A percentile compares a stretch with the other conserved stretches of the same genome.
Conservation (phyloP, 1,140 invertebrate species). For the Himalopsyche phryganea region DNA sequence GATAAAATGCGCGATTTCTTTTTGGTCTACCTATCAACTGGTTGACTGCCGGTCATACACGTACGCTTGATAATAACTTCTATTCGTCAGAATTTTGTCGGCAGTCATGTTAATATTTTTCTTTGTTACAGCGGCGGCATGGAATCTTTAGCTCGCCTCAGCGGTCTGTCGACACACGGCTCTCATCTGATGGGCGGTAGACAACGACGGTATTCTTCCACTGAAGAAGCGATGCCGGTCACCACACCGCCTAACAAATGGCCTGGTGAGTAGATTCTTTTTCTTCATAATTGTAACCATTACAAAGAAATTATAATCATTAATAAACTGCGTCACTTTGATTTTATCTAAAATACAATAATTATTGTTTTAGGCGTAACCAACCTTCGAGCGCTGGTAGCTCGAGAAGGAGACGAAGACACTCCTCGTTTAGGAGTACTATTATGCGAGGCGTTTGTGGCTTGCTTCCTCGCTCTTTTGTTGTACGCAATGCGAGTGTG, state of each 20-base stretch:
- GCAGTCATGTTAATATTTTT: background rate
- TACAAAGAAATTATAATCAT: background rate
- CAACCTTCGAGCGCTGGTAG: conserved; percentile 82
- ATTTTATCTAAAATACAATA: too few species aligned
- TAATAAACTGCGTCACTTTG: too few species aligned
- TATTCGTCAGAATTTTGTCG: background rate
- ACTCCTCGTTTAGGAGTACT: conserved; percentile 88
- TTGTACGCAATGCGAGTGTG: conserved; percentile 91
- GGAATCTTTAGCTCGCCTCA: conserved; percentile 57
- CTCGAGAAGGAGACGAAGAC: conserved; percentile 94
- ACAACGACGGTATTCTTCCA: conserved; percentile 61
- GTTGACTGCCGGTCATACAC: too few species aligned
- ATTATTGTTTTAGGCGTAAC: conserved; percentile 64
- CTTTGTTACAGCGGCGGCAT: conserved; percentile 48
- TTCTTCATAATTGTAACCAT: background rate
- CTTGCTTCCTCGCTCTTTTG: conserved; percentile 88
- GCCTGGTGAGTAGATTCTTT: conserved; percentile 61
- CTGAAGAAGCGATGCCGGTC: conserved; percentile 63
- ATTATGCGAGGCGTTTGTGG: conserved; percentile 88
- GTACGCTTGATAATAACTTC: too few species aligned
- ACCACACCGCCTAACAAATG: conserved; percentile 72
- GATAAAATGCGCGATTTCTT: too few species aligned
- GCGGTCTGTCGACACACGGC: conserved; percentile 48
- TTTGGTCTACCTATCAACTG: too few species aligned
- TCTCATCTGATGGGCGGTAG: conserved; percentile 56